Conservation (phyloP, 2,888 invertebrate species). For the Cheilosia pagana region DNA sequence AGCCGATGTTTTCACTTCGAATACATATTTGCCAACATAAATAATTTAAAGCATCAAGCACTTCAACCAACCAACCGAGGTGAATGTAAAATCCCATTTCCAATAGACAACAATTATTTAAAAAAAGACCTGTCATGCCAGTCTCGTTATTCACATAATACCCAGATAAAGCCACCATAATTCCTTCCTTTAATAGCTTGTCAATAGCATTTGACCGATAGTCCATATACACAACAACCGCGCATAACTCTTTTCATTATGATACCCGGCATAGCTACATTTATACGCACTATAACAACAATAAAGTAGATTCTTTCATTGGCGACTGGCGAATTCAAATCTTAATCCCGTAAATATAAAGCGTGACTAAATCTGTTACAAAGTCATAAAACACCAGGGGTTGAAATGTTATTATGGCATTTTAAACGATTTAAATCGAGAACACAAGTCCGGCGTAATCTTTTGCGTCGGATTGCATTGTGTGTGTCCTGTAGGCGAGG, state of each 20-base stretch:
- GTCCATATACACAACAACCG: conserved; percentile 35
- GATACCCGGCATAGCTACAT: conserved; percentile 9
- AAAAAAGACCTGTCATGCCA: no score
- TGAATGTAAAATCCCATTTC: no score
- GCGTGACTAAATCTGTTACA: conserved; percentile 77
- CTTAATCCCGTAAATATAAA: conserved; percentile 76
- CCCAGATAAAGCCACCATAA: conserved; percentile 27
- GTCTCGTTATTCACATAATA: background rate
- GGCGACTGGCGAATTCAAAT: conserved; percentile 57
- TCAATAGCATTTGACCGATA: conserved; percentile 20
- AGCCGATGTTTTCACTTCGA: no score
- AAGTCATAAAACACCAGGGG: conserved; percentile 77
- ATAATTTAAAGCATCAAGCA: no score
- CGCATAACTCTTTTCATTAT: conserved; percentile 49
- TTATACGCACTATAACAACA: conserved; percentile 40
- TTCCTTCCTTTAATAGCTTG: conserved; percentile 33
- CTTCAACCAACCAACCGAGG: no score
- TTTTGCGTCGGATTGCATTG: conserved; percentile 65
- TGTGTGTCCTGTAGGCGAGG: conserved; percentile 20
- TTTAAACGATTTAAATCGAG: conserved; percentile 77
- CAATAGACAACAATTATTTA: no score
- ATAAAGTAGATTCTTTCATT: conserved; percentile 59
- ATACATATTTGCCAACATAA: no score
- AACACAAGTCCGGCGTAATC: conserved; percentile 77
- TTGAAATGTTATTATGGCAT: conserved; percentile 76